Evolutionary conservation across 2,113 vertebrate species (phyloP), one percentile per base, ranked within the genome.

Genomic region (Grallaria varia): DNA sequence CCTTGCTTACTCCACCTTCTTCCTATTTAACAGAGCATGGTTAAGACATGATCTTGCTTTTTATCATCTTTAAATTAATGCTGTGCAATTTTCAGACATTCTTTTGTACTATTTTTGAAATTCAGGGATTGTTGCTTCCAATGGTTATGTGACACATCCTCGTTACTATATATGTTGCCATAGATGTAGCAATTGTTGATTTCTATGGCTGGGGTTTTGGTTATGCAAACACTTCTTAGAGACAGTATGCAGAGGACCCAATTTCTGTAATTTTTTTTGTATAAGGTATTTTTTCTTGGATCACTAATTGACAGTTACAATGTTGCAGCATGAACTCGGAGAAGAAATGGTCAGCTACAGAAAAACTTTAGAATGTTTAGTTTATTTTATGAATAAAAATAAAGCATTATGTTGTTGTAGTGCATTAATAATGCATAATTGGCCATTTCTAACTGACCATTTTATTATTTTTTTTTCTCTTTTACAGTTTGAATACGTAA

Each of bases 111-210:
- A 0, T 10, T 59, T 67, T 75, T 71, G 42, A 59, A 75, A 77
- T 39, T 20, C 20, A 35, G 19, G 16, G 8, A 25, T n/a, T 87
- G 27, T 12, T 2, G 1, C 31, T 78, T 82, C 12, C 15, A 49
- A 0, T 63, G 31, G 7, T 25, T 19, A 3, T 12, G 12, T 50
- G 45, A 20, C 2, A 1, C 8, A 15, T n/a, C 19, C 50, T 84
- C 27, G 19, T 37, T 60, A 6, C 39, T 60, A 7, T 19, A 18
- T 17, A 4, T 28, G 8, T 30, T 47, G 17, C 16, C 21, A 17
- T 39, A 67, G 59, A 58, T 25, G 18, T 18, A 67, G 31, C 18
- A 20, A 25, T 23, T 58, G 2, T 20, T 78, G 25, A 30, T 68
- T 79, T 63, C 44, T 47, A 14, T 52, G 62, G 6, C 33, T 53